phyloP scores from a whole-genome alignment of 1,140 invertebrate species.

The Zophobas morio region DNA sequence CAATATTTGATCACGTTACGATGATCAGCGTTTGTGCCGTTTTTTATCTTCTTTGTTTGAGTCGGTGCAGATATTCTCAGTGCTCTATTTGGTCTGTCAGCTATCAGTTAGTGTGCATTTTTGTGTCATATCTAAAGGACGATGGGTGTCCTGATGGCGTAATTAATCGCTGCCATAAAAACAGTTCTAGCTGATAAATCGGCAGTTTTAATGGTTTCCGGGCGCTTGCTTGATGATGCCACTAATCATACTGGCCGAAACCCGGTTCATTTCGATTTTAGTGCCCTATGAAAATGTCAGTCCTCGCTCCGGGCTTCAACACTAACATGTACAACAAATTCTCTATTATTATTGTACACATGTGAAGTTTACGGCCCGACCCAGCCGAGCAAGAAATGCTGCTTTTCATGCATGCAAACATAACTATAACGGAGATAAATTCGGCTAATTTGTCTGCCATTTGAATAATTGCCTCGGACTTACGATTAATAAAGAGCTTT shows the following conservation, averaged over 20 bases:
- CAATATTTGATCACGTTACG: no score
- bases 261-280: conserved; percentile 38
- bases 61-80: neutral
- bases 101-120: conserved; percentile 28
- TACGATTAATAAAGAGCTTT: conserved; percentile 38
- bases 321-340: conserved; percentile 25
- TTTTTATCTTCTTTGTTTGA: neutral
- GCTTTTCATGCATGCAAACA: conserved; percentile 13
- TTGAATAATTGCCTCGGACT: conserved; percentile 30
- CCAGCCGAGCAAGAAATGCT: conserved; percentile 15
- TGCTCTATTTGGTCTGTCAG: neutral
- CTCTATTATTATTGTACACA: conserved; percentile 7
- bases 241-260: conserved; percentile 47
- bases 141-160: conserved; percentile 39
- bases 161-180: conserved; percentile 50
- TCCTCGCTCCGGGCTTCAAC: conserved; percentile 3
- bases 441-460: conserved; percentile 32
- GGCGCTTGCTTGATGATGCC: conserved; percentile 45
- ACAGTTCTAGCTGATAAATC: conserved; percentile 49
- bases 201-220: conserved; percentile 49
- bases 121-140: conserved; percentile 16
- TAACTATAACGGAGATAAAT: conserved; percentile 15
- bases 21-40: no score
- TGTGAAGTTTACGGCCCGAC: conserved; percentile 1
- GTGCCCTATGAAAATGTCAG: conserved; percentile 16